A percentile compares a stretch with the other conserved stretches of the same genome.
phyloP scores from a whole-genome alignment of 64 coral and sea anemone species.

The Pocillopora damicornis region DNA sequence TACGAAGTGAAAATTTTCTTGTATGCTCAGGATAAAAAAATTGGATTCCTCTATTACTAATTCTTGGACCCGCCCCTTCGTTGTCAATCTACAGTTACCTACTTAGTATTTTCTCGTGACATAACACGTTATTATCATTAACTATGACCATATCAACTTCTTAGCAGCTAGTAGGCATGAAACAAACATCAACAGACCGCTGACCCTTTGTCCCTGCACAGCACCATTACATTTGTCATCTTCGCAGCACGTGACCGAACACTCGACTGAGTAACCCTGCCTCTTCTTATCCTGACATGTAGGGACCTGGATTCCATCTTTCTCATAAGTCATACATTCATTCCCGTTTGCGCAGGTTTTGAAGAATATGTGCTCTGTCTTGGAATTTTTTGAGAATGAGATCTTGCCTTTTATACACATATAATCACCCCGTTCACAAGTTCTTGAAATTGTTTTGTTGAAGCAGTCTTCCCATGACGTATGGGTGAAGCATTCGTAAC shows the following conservation, averaged over 20 bases:
- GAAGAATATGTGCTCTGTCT: background rate
- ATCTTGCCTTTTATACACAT: background rate
- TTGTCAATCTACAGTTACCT: too few species aligned
- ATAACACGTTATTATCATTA: too few species aligned
- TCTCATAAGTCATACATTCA: background rate
- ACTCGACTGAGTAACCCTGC: background rate
- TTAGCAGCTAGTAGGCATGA: background rate
- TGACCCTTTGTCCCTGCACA: background rate
- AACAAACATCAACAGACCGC: background rate
- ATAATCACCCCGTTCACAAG: background rate
- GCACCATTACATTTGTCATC: background rate
- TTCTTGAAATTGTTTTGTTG: background rate
- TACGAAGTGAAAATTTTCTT: too few species aligned
- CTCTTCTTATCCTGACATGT: background rate
- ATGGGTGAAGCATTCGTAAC: background rate
- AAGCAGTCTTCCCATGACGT: background rate
- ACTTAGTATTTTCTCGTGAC: too few species aligned
- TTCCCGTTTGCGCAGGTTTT: background rate
- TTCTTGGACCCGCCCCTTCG: too few species aligned
- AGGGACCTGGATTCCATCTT: background rate
- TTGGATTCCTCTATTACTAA: too few species aligned
- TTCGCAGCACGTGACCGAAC: background rate
- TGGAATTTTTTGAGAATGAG: background rate
- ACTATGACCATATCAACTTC: too few species aligned
- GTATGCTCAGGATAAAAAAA: too few species aligned